Percentiles rank a stretch among this genome's conserved stretches.
phyloP scores from a whole-genome alignment of 35 echinoderm and acorn worm genomes.

The Holothuria glaberrima region DNA sequence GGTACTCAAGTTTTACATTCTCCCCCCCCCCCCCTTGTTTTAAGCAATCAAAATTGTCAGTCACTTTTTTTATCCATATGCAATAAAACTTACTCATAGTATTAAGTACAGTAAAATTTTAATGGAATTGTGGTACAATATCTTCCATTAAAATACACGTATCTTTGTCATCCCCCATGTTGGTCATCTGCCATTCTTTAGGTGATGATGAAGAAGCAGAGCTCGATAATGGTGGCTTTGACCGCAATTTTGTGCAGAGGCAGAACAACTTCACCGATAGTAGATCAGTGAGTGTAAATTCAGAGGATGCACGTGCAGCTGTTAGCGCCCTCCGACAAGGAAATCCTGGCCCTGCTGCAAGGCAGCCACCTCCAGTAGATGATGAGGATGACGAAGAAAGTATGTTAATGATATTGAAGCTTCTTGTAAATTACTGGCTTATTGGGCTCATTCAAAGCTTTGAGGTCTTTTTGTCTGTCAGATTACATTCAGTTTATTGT shows the following conservation, averaged over 20 bases:
- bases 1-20: too few species aligned
- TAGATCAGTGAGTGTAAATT: conserved; percentile 61
- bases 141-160: too few species aligned
- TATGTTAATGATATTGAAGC: conserved; percentile 37
- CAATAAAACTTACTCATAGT: too few species aligned
- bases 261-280: conserved; percentile 12
- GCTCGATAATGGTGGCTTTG: conserved; percentile 70
- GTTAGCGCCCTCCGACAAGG: conserved; percentile 69
- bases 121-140: too few species aligned
- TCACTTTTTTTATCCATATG: too few species aligned
- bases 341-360: background rate
- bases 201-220: conserved; percentile 38
- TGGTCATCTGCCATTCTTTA: background rate
- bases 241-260: conserved; percentile 39
- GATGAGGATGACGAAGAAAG: conserved; percentile 92
- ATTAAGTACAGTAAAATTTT: too few species aligned
- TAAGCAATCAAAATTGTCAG: too few species aligned
- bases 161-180: too few species aligned
- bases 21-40: too few species aligned
- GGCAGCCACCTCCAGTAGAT: conserved; percentile 40
- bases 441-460: too few species aligned
- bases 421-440: background rate
- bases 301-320: conserved; percentile 78
- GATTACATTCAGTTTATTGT: too few species aligned
- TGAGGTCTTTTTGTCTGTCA: too few species aligned